Evolutionary conservation across 2,797 vertebrate species (phyloP).

Genomic region (Periparus ater): DNA sequence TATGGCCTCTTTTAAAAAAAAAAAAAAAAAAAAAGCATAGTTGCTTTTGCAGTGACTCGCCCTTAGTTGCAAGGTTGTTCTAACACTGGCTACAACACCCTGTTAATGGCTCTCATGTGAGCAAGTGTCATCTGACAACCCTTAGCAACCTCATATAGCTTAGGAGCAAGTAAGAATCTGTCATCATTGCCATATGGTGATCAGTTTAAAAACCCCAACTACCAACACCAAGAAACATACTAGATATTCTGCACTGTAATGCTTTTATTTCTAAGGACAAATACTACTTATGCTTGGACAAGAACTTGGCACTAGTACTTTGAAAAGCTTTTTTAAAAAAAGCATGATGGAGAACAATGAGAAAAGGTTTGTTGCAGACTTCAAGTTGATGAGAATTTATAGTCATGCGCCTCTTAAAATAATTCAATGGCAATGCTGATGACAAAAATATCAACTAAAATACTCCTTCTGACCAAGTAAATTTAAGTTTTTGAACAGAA

Average conservation of each 20-base stretch:
- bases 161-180: slow-evolving; percentile 56
- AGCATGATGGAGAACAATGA: background rate
- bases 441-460: background rate
- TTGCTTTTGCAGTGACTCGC: slow-evolving; percentile 68
- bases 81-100: slow-evolving; percentile 77
- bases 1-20: slow-evolving; percentile 67
- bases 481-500: background rate
- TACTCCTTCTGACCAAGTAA: background rate
- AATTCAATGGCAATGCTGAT: background rate
- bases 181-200: slow-evolving; percentile 51
- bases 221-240: background rate
- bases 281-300: background rate
- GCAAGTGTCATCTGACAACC: slow-evolving; percentile 80
- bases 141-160: slow-evolving; percentile 71
- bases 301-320: background rate
- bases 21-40: slow-evolving; percentile 17
- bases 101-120: slow-evolving; percentile 80
- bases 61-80: slow-evolving; percentile 75
- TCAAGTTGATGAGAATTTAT: background rate
- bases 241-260: background rate
- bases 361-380: background rate
- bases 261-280: slow-evolving; percentile 7
- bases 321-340: background rate
- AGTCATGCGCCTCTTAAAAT: background rate
- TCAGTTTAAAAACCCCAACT: background rate